These are phyloP conservation scores for Drosophila pandora DNA, from an alignment of 1,140 invertebrate species.

Conservation along the genomic window DNA sequence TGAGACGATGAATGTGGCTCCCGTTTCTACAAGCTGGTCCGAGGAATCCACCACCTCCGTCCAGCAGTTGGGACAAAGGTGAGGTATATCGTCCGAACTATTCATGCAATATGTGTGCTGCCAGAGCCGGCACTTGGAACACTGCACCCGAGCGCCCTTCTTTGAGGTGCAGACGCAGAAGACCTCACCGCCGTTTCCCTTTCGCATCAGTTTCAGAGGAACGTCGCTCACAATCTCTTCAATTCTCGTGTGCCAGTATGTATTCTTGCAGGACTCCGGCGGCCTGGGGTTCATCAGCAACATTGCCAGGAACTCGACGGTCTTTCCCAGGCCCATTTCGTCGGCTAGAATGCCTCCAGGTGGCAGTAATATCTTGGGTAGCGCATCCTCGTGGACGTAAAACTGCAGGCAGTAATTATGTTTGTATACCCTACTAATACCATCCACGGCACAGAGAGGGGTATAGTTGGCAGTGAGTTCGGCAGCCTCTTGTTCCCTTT, in stretches of 20 bases:
- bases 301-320: constrained; percentile 90
- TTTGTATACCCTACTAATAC: constrained; percentile 76
- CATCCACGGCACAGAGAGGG: constrained; percentile 36
- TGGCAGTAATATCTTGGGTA: constrained; percentile 57
- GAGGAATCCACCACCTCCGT: constrained; percentile 11
- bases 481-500: constrained; percentile 83
- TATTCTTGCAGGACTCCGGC: constrained; percentile 3
- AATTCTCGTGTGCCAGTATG: constrained; percentile 33
- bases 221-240: constrained; percentile 32
- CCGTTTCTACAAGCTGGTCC: constrained; percentile 84
- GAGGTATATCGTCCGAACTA: constrained; percentile 4
- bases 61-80: constrained; percentile 79
- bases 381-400: constrained; percentile 18
- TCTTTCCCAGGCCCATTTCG: constrained; percentile 94
- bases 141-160: constrained; percentile 22
- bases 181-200: not conserved
- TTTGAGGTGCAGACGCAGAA: constrained; percentile 54
- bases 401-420: constrained; percentile 83
- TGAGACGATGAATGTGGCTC: constrained; percentile 90
- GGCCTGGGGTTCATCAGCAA: constrained; percentile 86
- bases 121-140: constrained; percentile 48
- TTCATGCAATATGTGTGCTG: constrained; percentile 68
- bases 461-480: constrained; percentile 48
- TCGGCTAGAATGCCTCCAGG: constrained; percentile 92
- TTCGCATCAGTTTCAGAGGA: constrained; percentile 36